A percentile compares a stretch with the other conserved stretches of the same genome.
Evolutionary conservation across 1,140 invertebrate genomes (phyloP).

Genomic region (Mactra quadrangularis): DNA sequence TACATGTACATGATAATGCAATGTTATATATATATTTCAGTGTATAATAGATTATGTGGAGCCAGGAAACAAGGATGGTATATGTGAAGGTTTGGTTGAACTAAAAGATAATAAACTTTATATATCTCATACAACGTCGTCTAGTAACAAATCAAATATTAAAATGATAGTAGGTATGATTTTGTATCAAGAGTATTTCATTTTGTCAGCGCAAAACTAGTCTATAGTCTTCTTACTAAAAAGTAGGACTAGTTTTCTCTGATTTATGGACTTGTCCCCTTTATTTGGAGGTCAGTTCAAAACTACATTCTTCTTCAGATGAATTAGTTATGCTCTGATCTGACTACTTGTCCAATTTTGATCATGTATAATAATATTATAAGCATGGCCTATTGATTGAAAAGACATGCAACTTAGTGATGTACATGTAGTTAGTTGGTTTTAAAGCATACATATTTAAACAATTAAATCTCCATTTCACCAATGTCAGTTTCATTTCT

Average conservation of each 20-base stretch:
- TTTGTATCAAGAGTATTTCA: neutral
- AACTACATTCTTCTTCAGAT: neutral
- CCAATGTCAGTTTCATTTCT: no score
- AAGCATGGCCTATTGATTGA: no score
- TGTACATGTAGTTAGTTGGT: no score
- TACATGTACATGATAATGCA: no score
- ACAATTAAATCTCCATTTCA: no score
- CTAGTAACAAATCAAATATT: neutral
- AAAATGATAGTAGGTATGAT: slow-evolving; percentile 13
- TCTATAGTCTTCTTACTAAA: neutral
- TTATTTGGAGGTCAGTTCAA: neutral
- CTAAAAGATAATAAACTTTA: slow-evolving; percentile 3
- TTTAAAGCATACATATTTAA: no score
- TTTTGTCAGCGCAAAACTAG: neutral
- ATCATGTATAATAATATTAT: no score
- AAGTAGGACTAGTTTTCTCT: neutral
- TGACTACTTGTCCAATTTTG: neutral
- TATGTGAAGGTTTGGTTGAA: slow-evolving; percentile 15
- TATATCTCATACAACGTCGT: neutral
- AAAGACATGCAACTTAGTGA: no score
- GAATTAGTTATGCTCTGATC: neutral
- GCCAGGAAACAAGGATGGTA: slow-evolving; percentile 1
- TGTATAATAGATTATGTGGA: slow-evolving; percentile 21
- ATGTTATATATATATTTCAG: no score
- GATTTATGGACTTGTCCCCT: neutral